A percentile compares a stretch with the other conserved stretches of the same genome.
Evolutionary conservation across 2,113 vertebrate species (phyloP).

Genomic region (Pygoscelis antarcticus): DNA sequence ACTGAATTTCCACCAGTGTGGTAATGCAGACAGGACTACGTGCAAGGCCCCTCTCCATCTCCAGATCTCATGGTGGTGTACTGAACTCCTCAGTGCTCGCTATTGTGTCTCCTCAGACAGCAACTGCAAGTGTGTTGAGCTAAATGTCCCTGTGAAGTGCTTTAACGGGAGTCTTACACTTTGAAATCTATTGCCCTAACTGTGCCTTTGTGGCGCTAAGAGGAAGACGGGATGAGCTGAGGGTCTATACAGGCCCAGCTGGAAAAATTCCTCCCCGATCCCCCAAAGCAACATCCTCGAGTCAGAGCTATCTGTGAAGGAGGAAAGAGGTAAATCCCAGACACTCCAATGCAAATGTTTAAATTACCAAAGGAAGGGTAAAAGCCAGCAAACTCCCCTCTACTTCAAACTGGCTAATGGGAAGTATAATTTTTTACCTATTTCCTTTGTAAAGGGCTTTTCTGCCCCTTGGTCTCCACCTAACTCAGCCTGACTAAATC

Average conservation of each 20-base stretch:
- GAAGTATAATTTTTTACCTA: neutral
- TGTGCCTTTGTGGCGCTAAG: neutral
- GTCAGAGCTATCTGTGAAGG: neutral
- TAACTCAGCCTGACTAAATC: constrained; percentile 1
- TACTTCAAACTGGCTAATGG: neutral
- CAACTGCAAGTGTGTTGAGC: neutral
- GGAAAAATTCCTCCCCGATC: neutral
- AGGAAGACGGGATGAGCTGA: neutral
- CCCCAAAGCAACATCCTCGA: neutral
- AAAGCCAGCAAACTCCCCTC: neutral
- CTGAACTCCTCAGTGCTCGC: rapidly evolving
- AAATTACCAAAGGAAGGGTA: neutral
- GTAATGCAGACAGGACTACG: rapidly evolving
- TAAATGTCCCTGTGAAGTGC: neutral
- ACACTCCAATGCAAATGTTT: neutral
- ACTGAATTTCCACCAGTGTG: neutral
- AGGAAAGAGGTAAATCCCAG: neutral
- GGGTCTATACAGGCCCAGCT: neutral
- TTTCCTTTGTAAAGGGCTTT: neutral
- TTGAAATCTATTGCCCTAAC: neutral
- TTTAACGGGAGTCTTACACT: neutral
- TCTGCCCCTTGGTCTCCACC: neutral
- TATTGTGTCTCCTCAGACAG: neutral
- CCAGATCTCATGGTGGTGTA: neutral
- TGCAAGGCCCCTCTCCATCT: neutral